These are phyloP conservation scores for Drosophila pectinifera DNA, from an alignment of 1,140 invertebrate genomes.

Conservation along the genomic window DNA sequence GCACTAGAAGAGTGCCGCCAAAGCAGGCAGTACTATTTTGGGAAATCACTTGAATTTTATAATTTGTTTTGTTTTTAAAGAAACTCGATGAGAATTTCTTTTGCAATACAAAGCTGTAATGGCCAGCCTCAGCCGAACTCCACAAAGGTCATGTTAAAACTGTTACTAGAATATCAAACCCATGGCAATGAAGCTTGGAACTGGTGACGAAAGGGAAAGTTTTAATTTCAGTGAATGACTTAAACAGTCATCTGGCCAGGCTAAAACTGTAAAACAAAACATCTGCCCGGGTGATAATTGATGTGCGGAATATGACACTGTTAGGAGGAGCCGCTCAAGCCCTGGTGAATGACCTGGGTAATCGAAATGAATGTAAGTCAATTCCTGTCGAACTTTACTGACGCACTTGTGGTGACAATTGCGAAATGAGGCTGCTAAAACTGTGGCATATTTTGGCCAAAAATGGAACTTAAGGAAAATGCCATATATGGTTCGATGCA, in stretches of 20 bases:
- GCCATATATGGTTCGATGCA: no score
- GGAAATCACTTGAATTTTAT: not conserved
- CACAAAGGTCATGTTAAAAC: not conserved
- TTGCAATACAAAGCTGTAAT: no score
- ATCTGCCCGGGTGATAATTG: conserved; percentile 46
- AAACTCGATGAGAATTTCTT: no score
- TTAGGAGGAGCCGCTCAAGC: conserved; percentile 15
- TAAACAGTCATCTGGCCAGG: conserved; percentile 1
- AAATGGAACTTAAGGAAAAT: no score
- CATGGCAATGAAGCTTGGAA: not conserved
- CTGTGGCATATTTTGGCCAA: no score
- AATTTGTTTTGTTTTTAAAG: not conserved
- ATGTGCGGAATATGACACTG: conserved; percentile 42
- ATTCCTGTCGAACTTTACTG: conserved; percentile 37
- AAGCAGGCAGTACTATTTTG: no score
- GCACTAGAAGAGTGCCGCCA: no score
- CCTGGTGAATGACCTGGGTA: conserved; percentile 32
- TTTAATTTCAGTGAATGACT: conserved; percentile 17
- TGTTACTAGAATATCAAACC: not conserved
- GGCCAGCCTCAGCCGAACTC: not conserved
- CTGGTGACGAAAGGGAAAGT: conserved; percentile 19
- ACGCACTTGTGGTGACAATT: conserved; percentile 39
- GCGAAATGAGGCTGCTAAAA: conserved; percentile 22
- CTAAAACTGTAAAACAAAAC: conserved; percentile 39
- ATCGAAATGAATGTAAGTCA: conserved; percentile 47